Evolutionary conservation across 2,797 vertebrate species (phyloP).

Genomic region (Tadarida brasiliensis): DNA sequence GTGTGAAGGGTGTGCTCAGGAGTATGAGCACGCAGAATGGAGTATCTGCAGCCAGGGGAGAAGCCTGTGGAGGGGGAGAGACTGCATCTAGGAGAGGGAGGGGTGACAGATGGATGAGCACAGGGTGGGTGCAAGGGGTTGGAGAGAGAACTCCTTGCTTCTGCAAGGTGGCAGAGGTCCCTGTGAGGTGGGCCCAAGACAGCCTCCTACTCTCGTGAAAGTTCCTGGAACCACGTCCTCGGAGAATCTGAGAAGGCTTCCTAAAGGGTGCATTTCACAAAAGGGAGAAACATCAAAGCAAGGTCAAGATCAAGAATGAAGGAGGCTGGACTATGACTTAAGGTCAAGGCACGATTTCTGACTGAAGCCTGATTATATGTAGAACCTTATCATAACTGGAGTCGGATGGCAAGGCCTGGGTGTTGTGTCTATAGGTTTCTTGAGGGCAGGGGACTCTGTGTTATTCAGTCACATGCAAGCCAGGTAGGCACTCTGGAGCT

Average conservation of each 20-base stretch:
- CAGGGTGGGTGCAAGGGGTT: background rate
- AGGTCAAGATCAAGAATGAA: background rate
- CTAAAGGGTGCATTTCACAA: background rate
- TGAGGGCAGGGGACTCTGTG: too few relatives aligned
- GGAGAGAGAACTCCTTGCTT: background rate
- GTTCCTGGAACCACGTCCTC: background rate
- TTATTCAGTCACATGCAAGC: background rate
- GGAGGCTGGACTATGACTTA: background rate
- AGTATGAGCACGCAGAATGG: fast-evolving
- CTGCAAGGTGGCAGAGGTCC: background rate
- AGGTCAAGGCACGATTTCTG: background rate
- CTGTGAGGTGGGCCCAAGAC: background rate
- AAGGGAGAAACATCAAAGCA: background rate
- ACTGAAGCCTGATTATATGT: background rate
- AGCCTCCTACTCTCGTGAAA: background rate
- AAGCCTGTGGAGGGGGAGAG: too few relatives aligned
- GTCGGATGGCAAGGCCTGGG: background rate
- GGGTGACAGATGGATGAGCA: fast-evolving
- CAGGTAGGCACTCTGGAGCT: background rate
- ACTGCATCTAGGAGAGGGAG: background rate
- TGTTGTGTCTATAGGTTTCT: background rate
- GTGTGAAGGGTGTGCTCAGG: background rate
- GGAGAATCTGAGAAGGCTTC: background rate
- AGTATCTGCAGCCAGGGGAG: background rate
- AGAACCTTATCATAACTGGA: background rate